Evolutionary conservation across 2,797 vertebrate species (phyloP).

Genomic region (Myiothlypis coronata): DNA sequence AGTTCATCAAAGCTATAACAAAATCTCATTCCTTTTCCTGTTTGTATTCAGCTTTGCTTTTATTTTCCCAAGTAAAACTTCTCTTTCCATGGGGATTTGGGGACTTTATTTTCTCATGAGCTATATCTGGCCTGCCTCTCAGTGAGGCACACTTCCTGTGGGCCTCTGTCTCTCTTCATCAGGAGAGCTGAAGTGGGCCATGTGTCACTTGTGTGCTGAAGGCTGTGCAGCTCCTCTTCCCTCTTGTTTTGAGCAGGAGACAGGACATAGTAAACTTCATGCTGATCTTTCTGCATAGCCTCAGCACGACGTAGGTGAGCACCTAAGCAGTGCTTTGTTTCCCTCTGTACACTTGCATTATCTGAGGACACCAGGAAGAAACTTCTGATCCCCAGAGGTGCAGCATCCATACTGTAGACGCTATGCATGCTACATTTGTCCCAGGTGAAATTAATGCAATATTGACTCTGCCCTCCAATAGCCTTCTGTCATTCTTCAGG

Average conservation of each 20-base stretch:
- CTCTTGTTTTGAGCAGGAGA: neutral
- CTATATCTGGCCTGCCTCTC: neutral
- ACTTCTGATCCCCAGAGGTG: neutral
- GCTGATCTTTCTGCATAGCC: neutral
- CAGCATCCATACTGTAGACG: neutral
- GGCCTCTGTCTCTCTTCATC: neutral
- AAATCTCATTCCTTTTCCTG: neutral
- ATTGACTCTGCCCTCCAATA: neutral
- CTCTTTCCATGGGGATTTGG: neutral
- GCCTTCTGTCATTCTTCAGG: neutral
- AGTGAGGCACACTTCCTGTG: neutral
- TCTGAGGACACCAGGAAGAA: neutral
- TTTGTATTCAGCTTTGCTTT: neutral
- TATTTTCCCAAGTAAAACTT: neutral
- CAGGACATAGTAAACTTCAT: neutral
- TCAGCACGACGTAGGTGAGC: neutral
- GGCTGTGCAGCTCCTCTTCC: neutral
- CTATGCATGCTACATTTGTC: fast-evolving
- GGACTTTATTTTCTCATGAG: neutral
- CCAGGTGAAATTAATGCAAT: neutral
- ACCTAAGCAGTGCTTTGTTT: neutral
- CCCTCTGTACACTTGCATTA: neutral
- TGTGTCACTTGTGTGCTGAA: neutral
- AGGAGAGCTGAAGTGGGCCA: neutral
- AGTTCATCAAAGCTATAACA: neutral